Base-by-base conservation (phyloP, 2,797 vertebrate species). In the Hoplostethus mediterraneus region DNA sequence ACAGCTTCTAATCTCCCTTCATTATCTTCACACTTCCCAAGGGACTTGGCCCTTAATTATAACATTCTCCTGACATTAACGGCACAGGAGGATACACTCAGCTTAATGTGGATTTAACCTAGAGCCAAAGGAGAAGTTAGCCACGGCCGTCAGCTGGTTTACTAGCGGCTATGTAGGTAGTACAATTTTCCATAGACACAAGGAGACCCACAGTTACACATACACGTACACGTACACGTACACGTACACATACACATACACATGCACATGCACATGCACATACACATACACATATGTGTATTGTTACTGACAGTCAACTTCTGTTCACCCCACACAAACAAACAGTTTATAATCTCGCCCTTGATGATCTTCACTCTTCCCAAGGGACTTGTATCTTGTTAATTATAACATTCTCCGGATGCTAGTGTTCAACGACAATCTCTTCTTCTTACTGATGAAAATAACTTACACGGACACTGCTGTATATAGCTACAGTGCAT, bases 11-110 rank as follows among this genome's bases (percentile, higher is more conserved):
- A 80, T 81, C 63, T 81, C 55, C 44, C 69, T 44, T 83, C 64
- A 86, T 84, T 75, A 76, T 67, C 69, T 63, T 71, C 53, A 60
- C 60, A 42, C 42, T 38, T 71, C 80, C 77, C 61, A 0, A 2
- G 69, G 77, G 84, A 73, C 57, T 58, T 60, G 7, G n/a, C 55
- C 57, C 63, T 45, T 85, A 77, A 89, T 86, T 76, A 83, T 76
- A 72, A 80, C 68, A 72, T 66, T 71, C 51, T 55, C 63, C 67
- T 57, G 78, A 87, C 78, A 83, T 62, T 71, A 82, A 80, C 49
- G n/a, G 57, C 47, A 72, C 70, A 80, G 56, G 71, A 62, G 56
- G 67, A 16, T 16, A 49, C 11, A 1, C 55, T 72, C 44, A 72
- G 54, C 64, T 60, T 72, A 40, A 72, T 73, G 52, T 64, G 36